phyloP scores from a whole-genome alignment of 2,797 vertebrate genomes.

The Telmatherina bonti region DNA sequence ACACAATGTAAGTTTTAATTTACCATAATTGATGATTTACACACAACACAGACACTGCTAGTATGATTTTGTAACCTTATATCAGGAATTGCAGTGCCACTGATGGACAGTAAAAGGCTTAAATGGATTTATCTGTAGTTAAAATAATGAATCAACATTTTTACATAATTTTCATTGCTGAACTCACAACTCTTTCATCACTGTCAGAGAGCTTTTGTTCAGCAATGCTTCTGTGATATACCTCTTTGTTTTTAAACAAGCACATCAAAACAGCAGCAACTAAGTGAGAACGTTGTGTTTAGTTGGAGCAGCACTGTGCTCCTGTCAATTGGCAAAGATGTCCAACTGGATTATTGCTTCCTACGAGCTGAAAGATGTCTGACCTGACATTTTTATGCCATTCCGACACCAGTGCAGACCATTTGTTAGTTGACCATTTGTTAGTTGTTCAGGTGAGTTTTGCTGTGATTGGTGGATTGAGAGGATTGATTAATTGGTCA shows the following conservation, averaged over 20 bases:
- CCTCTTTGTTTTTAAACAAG: slow-evolving; percentile 15
- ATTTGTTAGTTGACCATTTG: neutral
- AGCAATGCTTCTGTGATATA: neutral
- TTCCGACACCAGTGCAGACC: neutral
- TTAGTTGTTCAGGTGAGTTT: neutral
- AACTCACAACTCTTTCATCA: no score
- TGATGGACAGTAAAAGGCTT: neutral
- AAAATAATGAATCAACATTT: neutral
- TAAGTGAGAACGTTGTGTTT: slow-evolving; percentile 2
- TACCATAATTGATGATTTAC: slow-evolving; percentile 32
- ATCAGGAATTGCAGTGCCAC: neutral
- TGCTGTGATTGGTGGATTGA: neutral
- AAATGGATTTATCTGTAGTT: neutral
- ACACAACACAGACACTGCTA: slow-evolving; percentile 11
- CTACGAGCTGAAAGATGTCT: no score
- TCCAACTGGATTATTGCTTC: neutral
- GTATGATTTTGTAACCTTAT: slow-evolving; percentile 1
- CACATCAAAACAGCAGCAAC: neutral
- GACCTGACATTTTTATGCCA: neutral
- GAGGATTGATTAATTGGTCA: neutral
- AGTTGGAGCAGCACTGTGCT: neutral
- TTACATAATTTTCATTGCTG: neutral
- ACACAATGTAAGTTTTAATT: slow-evolving; percentile 46
- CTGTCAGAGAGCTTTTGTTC: neutral
- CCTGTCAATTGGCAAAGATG: slow-evolving; percentile 14